Base-by-base conservation (phyloP, 1,140 invertebrate genomes). In the Halictus rubicundus region DNA sequence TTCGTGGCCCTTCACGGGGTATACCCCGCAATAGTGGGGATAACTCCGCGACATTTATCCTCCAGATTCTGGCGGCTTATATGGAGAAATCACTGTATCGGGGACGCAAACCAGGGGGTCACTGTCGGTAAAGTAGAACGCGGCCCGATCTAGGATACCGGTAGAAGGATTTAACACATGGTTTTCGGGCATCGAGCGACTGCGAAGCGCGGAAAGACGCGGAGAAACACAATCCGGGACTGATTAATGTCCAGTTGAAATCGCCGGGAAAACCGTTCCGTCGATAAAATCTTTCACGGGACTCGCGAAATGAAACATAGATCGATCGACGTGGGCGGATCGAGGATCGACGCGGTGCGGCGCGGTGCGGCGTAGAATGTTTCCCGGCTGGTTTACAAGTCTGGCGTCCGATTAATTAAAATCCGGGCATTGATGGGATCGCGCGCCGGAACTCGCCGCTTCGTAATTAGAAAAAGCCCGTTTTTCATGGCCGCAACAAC, bases 181-280 rank as follows among this genome's bases (percentile, higher is more conserved):
- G n/a, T n/a, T n/a, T n/a, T n/a, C n/a, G n/a, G n/a, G n/a, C n/a
- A n/a, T n/a, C n/a, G n/a, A n/a, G n/a, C n/a, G n/a, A n/a, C n/a
- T n/a, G n/a, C n/a, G n/a, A n/a, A n/a, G n/a, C n/a, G n/a, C 7
- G 37, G 23, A 37, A 27, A 9, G n/a, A 66, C 16, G 23, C 4
- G n/a, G 54, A 8, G 42, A 65, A 23, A 37, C 39, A 54, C 60
- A 46, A 39, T 14, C 6, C 10, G 42, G 27, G 23, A 52, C n/a
- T 12, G 71, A 74, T 74, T 64, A 74, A 74, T 74, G 63, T 74
- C 64, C 61, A 65, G 52, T 46, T 16, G 46, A 65, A 54, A 4
- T 25, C 39, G 57, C 6, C 19, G 14, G 23, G 19, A 16, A 32
- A 12, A 7, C 7, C 10, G 57, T 61, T 37, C 16, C 68, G 19